Evolutionary conservation across 2,888 invertebrate species (phyloP), one percentile per base, ranked within the genome.

Genomic region (Rosalia funebris): DNA sequence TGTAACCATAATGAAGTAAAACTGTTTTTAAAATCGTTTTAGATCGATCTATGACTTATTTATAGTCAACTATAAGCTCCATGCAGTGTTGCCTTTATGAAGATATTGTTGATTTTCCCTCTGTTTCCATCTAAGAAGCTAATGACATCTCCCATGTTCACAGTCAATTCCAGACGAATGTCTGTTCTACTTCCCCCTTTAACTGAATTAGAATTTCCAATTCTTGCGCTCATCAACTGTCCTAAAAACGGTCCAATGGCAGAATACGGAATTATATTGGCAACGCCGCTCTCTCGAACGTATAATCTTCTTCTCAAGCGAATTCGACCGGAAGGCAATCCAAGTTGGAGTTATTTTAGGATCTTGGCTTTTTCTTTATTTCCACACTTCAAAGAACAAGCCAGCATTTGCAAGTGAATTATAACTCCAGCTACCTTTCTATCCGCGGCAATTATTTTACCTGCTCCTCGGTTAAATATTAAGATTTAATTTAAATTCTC

Each of bases 241-340:
- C 3, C 41, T 50, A 15, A 25, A 19, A 48, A 12, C 34, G 50
- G 63, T 62, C 65, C 67, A 66, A 70, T 67, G 66, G 62, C 62
- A 60, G 62, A 60, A 56, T 60, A 66, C 55, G 55, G 65, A 68
- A 61, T 69, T 69, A n/a, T n/a, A 69, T 66, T 65, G 63, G 63
- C 65, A 66, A 62, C 60, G 66, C 66, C 65, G 62, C 59, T 42
- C 57, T 58, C 60, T 57, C 58, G 57, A 36, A 57, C 62, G 45
- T 44, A 34, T 50, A 60, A 62, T 57, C 57, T 54, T 58, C 62
- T 54, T 60, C 60, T 50, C 52, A 41, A 58, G 60, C 57, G 62
- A 60, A 58, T 46, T 58, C 62, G 58, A 48, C 62, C 57, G 63
- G 60, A 63, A 63, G 61, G 57, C 55, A 63, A 63, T 63, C 60